A percentile compares a stretch with the other conserved stretches of the same genome.
These are phyloP conservation scores for Petrocephalus schoutedeni DNA, from an alignment of 2,797 vertebrate genomes.

Conservation along the genomic window DNA sequence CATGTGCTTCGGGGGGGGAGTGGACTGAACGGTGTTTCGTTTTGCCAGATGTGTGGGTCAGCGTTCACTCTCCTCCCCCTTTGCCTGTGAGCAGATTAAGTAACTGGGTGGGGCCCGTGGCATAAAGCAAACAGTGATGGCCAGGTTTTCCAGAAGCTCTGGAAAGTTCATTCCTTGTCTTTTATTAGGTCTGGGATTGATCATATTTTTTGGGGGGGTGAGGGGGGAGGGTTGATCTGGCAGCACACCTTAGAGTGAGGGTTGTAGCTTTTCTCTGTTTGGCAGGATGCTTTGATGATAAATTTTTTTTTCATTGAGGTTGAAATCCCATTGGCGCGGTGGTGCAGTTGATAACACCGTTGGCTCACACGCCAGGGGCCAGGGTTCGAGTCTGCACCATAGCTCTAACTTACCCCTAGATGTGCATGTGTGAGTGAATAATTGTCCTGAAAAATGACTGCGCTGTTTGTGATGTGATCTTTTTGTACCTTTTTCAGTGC, in stretches of 20 bases:
- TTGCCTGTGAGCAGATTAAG: background rate
- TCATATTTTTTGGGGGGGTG: background rate
- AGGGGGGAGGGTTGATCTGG: background rate
- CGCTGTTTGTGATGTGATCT: background rate
- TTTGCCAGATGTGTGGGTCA: background rate
- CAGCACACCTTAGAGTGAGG: background rate
- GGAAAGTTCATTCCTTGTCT: background rate
- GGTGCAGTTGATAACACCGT: background rate
- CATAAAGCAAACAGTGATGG: background rate
- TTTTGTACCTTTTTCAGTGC: background rate
- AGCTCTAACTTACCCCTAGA: no score
- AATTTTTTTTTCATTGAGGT: background rate
- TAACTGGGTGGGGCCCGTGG: background rate
- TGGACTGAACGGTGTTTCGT: background rate
- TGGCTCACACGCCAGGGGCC: background rate
- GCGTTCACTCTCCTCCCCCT: background rate
- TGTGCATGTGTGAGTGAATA: background rate
- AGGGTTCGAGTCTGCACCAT: background rate
- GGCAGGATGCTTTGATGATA: background rate
- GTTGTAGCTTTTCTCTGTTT: background rate
- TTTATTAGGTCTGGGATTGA: background rate
- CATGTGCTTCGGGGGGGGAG: background rate
- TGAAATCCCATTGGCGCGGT: background rate
- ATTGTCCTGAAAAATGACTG: background rate
- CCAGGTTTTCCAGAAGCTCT: background rate